Percentiles rank a stretch among this genome's conserved stretches.
Conservation (phyloP, 2,797 vertebrate genomes). For the Sebastes reedi region DNA sequence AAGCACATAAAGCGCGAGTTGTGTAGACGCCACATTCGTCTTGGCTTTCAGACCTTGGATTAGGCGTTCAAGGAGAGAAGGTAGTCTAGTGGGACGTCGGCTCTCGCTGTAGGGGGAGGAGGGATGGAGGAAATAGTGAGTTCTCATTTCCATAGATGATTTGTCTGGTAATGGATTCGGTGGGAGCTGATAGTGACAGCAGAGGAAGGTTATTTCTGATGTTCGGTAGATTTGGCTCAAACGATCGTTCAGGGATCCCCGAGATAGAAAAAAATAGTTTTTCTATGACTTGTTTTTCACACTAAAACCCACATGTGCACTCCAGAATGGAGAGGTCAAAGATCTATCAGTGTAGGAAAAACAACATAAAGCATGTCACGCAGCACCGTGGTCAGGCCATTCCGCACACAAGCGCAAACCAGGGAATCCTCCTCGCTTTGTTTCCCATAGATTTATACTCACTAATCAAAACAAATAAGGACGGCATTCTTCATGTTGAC, state of each 20-base stretch:
- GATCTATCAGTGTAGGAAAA: constrained; percentile 25
- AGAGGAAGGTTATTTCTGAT: constrained; percentile 46
- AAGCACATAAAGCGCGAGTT: constrained; percentile 5
- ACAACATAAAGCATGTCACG: constrained; percentile 39
- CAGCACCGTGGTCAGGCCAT: constrained; percentile 27
- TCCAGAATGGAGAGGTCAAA: constrained; percentile 26
- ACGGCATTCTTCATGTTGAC: constrained; percentile 72
- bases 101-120: constrained; percentile 22
- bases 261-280: neutral
- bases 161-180: constrained; percentile 56
- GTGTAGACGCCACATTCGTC: constrained; percentile 20
- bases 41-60: constrained; percentile 54
- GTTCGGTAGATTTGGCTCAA: constrained; percentile 11
- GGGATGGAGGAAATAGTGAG: constrained; percentile 30
- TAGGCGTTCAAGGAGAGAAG: constrained; percentile 54
- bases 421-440: constrained; percentile 54
- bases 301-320: neutral
- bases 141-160: constrained; percentile 62
- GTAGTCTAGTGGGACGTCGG: constrained; percentile 36
- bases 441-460: constrained; percentile 64
- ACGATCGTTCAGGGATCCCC: constrained; percentile 24
- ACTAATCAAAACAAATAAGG: constrained; percentile 77
- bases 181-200: constrained; percentile 30
- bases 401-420: constrained; percentile 31
- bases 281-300: constrained; percentile 23